Evolutionary conservation across 2,797 vertebrate genomes (phyloP).

Genomic region (Phrynocephalus vlangalii): DNA sequence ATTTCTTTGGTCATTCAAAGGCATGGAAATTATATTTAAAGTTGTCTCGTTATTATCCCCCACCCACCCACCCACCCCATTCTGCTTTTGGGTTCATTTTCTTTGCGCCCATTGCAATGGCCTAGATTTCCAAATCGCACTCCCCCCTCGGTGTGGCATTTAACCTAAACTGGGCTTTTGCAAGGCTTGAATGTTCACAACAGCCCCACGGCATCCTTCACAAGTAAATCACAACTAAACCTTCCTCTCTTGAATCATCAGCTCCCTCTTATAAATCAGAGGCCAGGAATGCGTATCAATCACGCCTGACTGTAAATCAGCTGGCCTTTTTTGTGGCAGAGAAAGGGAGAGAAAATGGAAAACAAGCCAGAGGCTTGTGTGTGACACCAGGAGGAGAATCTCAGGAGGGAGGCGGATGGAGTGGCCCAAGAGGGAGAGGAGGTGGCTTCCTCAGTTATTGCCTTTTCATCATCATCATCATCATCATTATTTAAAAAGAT

Average conservation of each 20-base stretch:
- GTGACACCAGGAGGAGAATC: neutral
- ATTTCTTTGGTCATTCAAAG: neutral
- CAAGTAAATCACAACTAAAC: constrained; percentile 46
- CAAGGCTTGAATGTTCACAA: constrained; percentile 39
- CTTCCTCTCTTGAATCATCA: constrained; percentile 59
- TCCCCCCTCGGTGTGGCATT: constrained; percentile 42
- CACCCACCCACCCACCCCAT: too few relatives aligned
- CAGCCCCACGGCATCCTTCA: constrained; percentile 64
- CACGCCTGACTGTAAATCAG: constrained; percentile 18
- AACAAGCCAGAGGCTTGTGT: constrained; percentile 16
- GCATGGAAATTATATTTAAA: neutral
- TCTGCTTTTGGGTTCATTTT: neutral
- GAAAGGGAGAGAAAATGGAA: constrained; percentile 8
- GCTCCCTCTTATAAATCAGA: constrained; percentile 35
- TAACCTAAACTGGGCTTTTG: constrained; percentile 47
- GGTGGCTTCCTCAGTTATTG: constrained; percentile 33
- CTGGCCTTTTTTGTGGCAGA: neutral
- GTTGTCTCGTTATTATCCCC: neutral
- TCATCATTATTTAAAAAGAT: too few relatives aligned
- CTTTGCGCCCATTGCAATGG: constrained; percentile 18
- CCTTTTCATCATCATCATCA: neutral
- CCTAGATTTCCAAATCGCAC: constrained; percentile 28
- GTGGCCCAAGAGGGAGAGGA: neutral
- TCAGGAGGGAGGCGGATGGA: neutral
- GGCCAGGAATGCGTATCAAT: constrained; percentile 39